Base-by-base conservation (phyloP, 2,888 invertebrate species). In the Apoderus coryli region DNA sequence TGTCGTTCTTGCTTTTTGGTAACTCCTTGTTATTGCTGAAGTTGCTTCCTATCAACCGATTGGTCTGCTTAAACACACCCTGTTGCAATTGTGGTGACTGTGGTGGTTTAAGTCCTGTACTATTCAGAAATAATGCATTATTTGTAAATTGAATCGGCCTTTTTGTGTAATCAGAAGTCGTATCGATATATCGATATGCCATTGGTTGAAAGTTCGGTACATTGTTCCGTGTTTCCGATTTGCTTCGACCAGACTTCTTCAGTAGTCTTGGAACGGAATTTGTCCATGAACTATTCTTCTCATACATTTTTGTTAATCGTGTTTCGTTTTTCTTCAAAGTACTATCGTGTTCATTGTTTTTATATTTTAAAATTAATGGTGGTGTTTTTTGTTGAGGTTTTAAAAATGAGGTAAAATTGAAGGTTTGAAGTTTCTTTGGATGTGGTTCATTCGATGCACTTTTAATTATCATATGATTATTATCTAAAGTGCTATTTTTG, bases 161-260 rank as follows among this genome's bases (percentile, higher is more conserved):
- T 10, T 34, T 34, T 5, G 45, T 42, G 22, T 44, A 46, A 19
- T 42, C 45, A 10, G 43, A 32, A 1, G 52, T 53, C 3, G 57
- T 55, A 29, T 61, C 61, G 16, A 60, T 55, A 41, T 60, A 61
- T 26, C 60, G 45, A 37, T 60, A 58, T 2, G 59, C 56, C 56
- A 59, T 57, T 4, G 60, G 59, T 4, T 54, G 49, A 15, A 52
- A 50, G 19, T 41, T 34, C n/a, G n/a, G n/a, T 14, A 23, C 10
- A 14, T 22, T 14, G 28, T 39, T 44, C 7, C 56, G 43, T 3
- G 52, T 53, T 36, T 58, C 58, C 16, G 50, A 50, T 25, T 45
- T 48, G 32, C 51, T 52, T 25, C 47, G 35, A 2, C 39, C 33
- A 2, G 40, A 40, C 34, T 52, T 52, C 31, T 48, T 51, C 25